Conservation (phyloP, 1,140 invertebrate species). For the Pachypeltis micranthus region DNA sequence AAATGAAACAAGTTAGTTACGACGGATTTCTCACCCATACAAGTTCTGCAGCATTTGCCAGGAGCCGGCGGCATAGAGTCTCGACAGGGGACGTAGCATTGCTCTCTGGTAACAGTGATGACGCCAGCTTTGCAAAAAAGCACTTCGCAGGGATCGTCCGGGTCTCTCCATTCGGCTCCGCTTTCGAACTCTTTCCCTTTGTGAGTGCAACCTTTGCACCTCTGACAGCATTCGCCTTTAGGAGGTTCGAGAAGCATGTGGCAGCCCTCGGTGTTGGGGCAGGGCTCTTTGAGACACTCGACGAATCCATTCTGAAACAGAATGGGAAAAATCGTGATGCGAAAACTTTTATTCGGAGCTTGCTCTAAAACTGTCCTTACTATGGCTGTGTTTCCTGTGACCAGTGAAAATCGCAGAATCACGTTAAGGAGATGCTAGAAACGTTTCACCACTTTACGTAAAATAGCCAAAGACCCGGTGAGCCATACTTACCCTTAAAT, state of each 20-base stretch:
- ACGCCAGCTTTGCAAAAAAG: constrained; percentile 70
- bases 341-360: too few relatives aligned
- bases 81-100: constrained; percentile 68
- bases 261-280: constrained; percentile 54
- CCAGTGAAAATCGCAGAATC: too few relatives aligned
- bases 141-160: constrained; percentile 54
- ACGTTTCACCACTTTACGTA: too few relatives aligned
- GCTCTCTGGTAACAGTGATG: constrained; percentile 60
- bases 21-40: constrained; percentile 45
- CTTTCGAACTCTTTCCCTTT: constrained; percentile 57
- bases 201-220: constrained; percentile 63
- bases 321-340: constrained; percentile 15
- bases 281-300: constrained; percentile 47
- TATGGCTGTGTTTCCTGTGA: too few relatives aligned
- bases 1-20: too few relatives aligned
- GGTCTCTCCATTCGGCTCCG: constrained; percentile 61
- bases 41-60: constrained; percentile 73
- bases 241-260: constrained; percentile 46
- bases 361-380: too few relatives aligned
- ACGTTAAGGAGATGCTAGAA: too few relatives aligned
- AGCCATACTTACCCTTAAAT: too few relatives aligned
- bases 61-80: constrained; percentile 52
- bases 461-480: too few relatives aligned
- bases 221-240: constrained; percentile 48
- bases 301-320: constrained; percentile 58